Conservation (phyloP, 2,888 invertebrate genomes). For the Boloria euphrosyne region DNA sequence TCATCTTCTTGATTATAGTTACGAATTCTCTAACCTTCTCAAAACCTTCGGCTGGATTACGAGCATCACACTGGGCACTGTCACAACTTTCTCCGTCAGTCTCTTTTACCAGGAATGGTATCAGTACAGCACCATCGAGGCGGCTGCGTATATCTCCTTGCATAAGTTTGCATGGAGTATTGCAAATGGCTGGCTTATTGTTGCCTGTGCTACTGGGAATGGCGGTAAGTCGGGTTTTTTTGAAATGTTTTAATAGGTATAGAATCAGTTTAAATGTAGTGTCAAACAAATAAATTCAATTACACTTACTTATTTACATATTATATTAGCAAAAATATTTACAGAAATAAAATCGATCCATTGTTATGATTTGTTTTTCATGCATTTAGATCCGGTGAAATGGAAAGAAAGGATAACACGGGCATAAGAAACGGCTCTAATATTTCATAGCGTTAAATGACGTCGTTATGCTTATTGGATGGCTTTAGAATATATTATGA, state of each 20-base stretch:
- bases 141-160: conserved; percentile 85
- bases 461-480: conserved; percentile 18
- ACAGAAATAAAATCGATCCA: conserved; percentile 1
- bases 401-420: conserved; percentile 11
- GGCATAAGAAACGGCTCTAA: conserved; percentile 9
- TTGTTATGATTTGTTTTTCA: conserved; percentile 14
- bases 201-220: conserved; percentile 87
- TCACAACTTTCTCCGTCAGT: conserved; percentile 84
- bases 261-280: too few species aligned
- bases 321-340: neutral
- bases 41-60: conserved; percentile 64
- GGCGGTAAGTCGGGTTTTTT: conserved; percentile 70
- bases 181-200: conserved; percentile 85
- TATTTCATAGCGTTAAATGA: conserved; percentile 18
- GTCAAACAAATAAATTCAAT: too few species aligned
- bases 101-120: conserved; percentile 85
- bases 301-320: neutral
- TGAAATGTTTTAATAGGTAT: too few species aligned
- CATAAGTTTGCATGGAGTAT: conserved; percentile 87
- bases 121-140: conserved; percentile 81
- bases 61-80: conserved; percentile 70
- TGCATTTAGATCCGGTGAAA: conserved; percentile 15
- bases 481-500: conserved; percentile 15
- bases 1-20: conserved; percentile 44
- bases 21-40: conserved; percentile 60